Percentiles rank a stretch among this genome's conserved stretches.
phyloP scores from a whole-genome alignment of 2,797 vertebrate species.

The Pangasius djambal region DNA sequence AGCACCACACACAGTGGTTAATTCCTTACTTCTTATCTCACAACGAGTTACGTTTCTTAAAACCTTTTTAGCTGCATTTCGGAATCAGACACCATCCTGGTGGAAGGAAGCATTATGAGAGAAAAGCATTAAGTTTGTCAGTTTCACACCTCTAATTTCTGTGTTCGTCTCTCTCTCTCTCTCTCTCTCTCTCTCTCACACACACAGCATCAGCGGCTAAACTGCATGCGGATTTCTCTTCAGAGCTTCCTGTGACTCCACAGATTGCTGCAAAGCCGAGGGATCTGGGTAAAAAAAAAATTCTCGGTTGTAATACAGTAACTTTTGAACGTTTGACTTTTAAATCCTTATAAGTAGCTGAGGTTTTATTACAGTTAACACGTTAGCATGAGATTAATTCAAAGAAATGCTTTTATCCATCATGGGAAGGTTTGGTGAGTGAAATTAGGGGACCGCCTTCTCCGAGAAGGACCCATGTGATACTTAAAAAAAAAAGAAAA shows the following conservation, averaged over 20 bases:
- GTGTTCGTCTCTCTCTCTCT: background rate
- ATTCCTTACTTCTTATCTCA: background rate
- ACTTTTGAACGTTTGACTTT: too few relatives aligned
- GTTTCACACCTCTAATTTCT: too few relatives aligned
- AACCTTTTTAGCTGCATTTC: too few relatives aligned
- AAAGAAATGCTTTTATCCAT: background rate
- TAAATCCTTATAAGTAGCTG: background rate
- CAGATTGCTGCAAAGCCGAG: conserved; percentile 90
- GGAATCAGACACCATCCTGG: too few relatives aligned
- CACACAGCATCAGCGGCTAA: conserved; percentile 70
- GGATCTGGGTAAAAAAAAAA: conserved; percentile 82
- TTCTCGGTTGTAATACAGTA: background rate
- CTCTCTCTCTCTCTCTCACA: conserved; percentile 43
- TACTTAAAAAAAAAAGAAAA: too few relatives aligned
- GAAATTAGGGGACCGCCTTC: too few relatives aligned
- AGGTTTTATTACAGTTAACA: background rate
- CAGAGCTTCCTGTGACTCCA: conserved; percentile 83
- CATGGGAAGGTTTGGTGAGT: background rate
- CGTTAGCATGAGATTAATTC: background rate
- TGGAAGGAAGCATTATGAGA: background rate
- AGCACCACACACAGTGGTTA: background rate
- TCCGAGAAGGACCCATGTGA: too few relatives aligned
- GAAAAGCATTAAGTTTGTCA: background rate
- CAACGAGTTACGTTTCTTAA: too few relatives aligned
- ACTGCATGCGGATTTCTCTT: conserved; percentile 80